A percentile compares a stretch with the other conserved stretches of the same genome.
These are phyloP conservation scores for Forbesichthys agassizii DNA, from an alignment of 2,113 vertebrate species.

Conservation along the genomic window DNA sequence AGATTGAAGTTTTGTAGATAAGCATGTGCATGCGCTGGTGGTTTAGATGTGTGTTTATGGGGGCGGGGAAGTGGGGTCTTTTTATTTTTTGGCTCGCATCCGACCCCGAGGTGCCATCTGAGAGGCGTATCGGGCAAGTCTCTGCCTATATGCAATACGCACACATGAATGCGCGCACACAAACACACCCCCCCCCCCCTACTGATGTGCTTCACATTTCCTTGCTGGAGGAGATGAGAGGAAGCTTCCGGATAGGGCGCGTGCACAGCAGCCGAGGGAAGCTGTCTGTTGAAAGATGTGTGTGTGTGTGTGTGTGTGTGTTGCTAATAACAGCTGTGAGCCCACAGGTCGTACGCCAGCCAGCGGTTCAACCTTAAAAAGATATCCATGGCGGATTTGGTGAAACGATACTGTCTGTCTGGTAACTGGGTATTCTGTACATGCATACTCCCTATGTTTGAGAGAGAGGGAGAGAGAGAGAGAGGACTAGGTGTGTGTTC, in stretches of 20 bases:
- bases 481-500: not conserved
- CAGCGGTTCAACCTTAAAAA: no score
- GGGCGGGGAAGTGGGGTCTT: slow-evolving; percentile 16
- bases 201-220: not conserved
- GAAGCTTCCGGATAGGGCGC: no score
- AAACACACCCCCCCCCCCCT: not conserved
- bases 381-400: no score
- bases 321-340: not conserved
- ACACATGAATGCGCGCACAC: not conserved
- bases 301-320: not conserved
- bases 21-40: not conserved
- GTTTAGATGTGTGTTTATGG: slow-evolving; percentile 7
- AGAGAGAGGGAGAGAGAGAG: no score
- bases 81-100: slow-evolving; percentile 38
- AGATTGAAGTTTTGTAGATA: not conserved
- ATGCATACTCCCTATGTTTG: no score
- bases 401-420: no score
- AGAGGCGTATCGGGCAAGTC: slow-evolving; percentile 53
- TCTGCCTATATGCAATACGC: slow-evolving; percentile 29
- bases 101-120: slow-evolving; percentile 52
- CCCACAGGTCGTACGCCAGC: not conserved
- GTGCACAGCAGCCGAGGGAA: not conserved
- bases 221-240: not conserved
- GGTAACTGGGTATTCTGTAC: no score
- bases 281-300: not conserved